Base-by-base conservation (phyloP, 2,888 invertebrate genomes). In the Pristionchus fissidentatus region DNA sequence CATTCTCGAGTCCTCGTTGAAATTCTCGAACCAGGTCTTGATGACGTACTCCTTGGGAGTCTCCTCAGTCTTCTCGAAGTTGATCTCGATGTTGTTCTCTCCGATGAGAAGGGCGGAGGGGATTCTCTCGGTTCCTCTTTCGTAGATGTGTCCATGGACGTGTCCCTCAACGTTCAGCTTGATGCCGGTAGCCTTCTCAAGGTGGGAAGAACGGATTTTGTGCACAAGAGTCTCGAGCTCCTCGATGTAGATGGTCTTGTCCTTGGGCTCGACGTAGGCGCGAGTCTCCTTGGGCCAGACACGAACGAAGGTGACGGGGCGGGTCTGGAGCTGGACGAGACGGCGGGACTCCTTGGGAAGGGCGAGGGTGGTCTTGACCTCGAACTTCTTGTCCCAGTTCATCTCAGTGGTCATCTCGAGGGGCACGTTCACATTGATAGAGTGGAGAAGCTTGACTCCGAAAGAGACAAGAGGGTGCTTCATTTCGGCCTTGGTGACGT, bases 271-370 rank as follows among this genome's bases (percentile, higher is more conserved):
- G 52, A 84, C 80, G 83, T 86, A 89, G 77, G 86, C 85, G 29
- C 87, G 86, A 35, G 85, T 78, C 57, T 86, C 77, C 66, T 84
- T 84, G 10, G 85, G 57, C 86, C 87, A 88, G 77, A 84, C 83
- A 57, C 87, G 87, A 75, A 88, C 81, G 86, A 87, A 89, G 35
- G 88, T 88, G 62, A 87, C 82, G 62, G 91, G 91, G 57, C 87
- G 87, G 32, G 87, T 85, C 84, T 89, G 87, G 84, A 89, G 79
- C 83, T 86, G 84, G 73, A 84, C 81, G 73, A 91, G 49, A 55
- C 85, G 86, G 43, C 75, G 75, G 79, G 86, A 83, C 52, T 87
- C 83, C 66, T 87, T 75, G 43, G 84, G 79, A 32, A 87, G 43
- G 19, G 83, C 70, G 81, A 90, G 60, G 55, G 85, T 81, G 26